These are phyloP conservation scores for Peromyscus nudipes DNA, from an alignment of 2,797 vertebrate genomes.

Conservation along the genomic window DNA sequence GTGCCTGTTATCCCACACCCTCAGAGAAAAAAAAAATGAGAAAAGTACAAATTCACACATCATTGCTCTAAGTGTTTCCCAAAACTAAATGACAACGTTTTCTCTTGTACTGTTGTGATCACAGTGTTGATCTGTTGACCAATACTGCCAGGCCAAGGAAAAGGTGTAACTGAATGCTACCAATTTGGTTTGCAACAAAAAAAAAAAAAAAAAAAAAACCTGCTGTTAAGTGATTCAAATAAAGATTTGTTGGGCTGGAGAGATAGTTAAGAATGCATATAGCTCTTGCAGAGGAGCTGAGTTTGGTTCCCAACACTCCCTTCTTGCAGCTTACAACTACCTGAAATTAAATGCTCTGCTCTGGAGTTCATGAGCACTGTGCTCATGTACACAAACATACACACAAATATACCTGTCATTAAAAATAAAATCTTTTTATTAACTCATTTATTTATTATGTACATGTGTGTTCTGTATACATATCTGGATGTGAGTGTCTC, in stretches of 20 bases:
- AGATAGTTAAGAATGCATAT: not conserved
- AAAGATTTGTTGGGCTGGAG: not conserved
- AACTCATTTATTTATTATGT: not conserved
- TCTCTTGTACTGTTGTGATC: not conserved
- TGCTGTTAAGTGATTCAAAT: not conserved
- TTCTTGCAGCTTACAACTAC: not conserved
- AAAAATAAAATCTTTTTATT: not conserved
- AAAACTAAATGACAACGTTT: not conserved
- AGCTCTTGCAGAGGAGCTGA: not conserved
- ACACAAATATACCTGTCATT: not conserved
- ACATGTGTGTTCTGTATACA: not conserved
- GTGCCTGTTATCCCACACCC: not conserved
- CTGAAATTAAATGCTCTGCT: not conserved
- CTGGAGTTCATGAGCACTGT: not conserved
- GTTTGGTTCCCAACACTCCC: not conserved
- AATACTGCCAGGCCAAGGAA: not conserved
- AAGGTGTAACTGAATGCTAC: not conserved
- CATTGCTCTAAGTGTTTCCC: slow-evolving; percentile 1
- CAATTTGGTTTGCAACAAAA: slow-evolving; percentile 52
- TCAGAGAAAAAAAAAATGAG: not conserved
- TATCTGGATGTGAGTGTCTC: not conserved
- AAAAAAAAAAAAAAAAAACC: slow-evolving; percentile 71
- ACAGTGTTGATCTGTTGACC: not conserved
- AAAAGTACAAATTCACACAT: slow-evolving; percentile 22
- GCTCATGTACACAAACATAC: not conserved